Percentiles rank a stretch among this genome's conserved stretches.
These are phyloP conservation scores for Daubentonia madagascariensis DNA, from an alignment of 2,113 vertebrate genomes.

Conservation along the genomic window DNA sequence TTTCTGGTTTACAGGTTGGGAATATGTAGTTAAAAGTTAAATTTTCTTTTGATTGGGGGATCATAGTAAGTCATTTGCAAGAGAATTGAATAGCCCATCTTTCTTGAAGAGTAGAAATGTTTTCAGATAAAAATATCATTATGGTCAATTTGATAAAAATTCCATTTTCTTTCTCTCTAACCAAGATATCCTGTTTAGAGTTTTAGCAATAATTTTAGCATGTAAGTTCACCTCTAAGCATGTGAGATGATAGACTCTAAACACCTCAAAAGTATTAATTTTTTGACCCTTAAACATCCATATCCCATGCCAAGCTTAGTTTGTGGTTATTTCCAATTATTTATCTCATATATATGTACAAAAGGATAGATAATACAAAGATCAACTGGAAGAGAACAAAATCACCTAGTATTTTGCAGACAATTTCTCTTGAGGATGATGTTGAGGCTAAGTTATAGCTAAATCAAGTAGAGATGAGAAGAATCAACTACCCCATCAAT, in stretches of 20 bases:
- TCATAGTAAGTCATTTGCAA: background rate
- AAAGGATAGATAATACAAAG: background rate
- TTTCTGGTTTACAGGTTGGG: background rate
- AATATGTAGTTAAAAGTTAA: background rate
- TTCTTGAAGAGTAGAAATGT: background rate
- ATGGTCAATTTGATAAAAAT: slow-evolving; percentile 1
- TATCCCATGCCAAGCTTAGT: background rate
- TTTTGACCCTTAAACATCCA: background rate
- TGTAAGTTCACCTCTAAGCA: background rate
- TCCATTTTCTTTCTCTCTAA: background rate
- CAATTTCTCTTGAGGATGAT: background rate
- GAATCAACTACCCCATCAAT: background rate
- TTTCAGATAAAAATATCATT: slow-evolving; percentile 35
- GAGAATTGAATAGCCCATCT: background rate
- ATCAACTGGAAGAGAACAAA: slow-evolving; percentile 21
- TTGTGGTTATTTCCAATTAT: background rate
- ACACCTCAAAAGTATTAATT: background rate
- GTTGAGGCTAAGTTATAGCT: background rate
- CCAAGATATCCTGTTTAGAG: background rate
- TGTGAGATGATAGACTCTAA: background rate
- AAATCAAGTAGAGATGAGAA: background rate
- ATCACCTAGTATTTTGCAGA: background rate
- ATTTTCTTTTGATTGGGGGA: background rate
- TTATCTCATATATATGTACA: background rate
- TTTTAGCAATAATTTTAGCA: background rate